A percentile compares a stretch with the other conserved stretches of the same genome.
Evolutionary conservation across 2,888 invertebrate genomes (phyloP).

Genomic region (Folsomia manolachei): DNA sequence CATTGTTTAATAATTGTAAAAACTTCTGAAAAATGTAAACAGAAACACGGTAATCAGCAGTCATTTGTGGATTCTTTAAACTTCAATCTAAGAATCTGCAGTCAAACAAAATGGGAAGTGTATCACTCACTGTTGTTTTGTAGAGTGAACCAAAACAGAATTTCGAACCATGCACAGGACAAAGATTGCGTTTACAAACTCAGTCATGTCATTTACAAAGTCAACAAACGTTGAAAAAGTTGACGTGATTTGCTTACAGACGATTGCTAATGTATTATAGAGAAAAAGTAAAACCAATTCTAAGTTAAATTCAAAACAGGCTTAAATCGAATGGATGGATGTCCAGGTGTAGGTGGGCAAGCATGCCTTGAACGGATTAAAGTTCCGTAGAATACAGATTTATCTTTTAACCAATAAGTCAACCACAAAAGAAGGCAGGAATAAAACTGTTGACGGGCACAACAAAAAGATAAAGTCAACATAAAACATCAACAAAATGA

Average conservation of each 20-base stretch:
- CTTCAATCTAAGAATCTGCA: not conserved
- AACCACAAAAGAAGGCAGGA: too few species aligned
- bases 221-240: slow-evolving; percentile 17
- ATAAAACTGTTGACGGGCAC: not conserved
- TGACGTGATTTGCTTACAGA: slow-evolving; percentile 20
- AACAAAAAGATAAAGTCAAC: slow-evolving; percentile 9
- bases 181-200: too few species aligned
- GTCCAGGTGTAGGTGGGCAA: not conserved
- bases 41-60: not conserved
- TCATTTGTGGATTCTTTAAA: not conserved
- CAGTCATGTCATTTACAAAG: slow-evolving; percentile 14
- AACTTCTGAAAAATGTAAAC: not conserved
- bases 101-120: not conserved
- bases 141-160: too few species aligned
- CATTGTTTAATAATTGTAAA: too few species aligned
- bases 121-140: too few species aligned
- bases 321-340: not conserved
- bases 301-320: too few species aligned
- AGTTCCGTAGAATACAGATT: too few species aligned
- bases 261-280: slow-evolving; percentile 11
- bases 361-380: too few species aligned
- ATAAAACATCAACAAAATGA: not conserved
- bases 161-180: too few species aligned
- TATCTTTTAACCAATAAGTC: too few species aligned
- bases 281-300: not conserved